phyloP scores from a whole-genome alignment of 2,113 vertebrate genomes.

The Lasiurus borealis region DNA sequence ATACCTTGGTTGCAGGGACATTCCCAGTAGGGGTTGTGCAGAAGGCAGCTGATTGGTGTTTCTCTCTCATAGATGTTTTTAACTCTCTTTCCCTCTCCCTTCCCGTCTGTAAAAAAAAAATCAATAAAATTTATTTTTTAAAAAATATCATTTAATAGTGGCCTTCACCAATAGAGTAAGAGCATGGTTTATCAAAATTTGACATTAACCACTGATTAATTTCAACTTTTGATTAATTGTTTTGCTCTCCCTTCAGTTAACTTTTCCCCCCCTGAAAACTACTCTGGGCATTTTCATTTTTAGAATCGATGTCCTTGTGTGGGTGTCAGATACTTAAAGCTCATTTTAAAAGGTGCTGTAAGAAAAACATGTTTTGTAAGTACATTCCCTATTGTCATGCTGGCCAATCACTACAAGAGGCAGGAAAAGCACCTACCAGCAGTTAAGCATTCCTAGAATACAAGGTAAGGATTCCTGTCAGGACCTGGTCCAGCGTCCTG shows the following conservation, averaged over 20 bases:
- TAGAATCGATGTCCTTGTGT: not conserved
- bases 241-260: conserved; percentile 12
- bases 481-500: not conserved
- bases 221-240: conserved; percentile 27
- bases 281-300: not conserved
- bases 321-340: not conserved
- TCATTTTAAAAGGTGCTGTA: not conserved
- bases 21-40: no score
- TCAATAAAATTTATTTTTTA: no score
- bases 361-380: not conserved
- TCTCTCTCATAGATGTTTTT: no score
- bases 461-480: not conserved
- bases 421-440: not conserved
- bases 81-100: no score
- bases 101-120: no score
- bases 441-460: not conserved
- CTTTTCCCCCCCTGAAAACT: not conserved
- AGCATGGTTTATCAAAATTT: conserved; percentile 13
- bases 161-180: not conserved
- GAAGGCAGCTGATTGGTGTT: no score
- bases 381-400: not conserved
- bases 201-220: not conserved
- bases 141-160: not conserved
- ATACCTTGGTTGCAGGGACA: no score
- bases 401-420: not conserved